Evolutionary conservation across 1,140 invertebrate species (phyloP).

Genomic region (Vanessa tameamea): DNA sequence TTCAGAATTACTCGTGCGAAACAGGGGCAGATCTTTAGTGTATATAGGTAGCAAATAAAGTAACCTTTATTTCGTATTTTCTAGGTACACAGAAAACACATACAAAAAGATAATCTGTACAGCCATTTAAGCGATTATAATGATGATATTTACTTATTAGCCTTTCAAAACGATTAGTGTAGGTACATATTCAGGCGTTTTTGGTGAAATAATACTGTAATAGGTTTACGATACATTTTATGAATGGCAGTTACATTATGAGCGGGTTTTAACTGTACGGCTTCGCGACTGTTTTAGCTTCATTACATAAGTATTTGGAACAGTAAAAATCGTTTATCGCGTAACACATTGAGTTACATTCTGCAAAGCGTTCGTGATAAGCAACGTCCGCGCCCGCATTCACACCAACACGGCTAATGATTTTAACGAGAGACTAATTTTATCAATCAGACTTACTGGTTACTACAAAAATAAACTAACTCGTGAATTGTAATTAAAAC

Average conservation of each 20-base stretch:
- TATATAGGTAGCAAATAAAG: too few relatives aligned
- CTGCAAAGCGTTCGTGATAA: slow-evolving; percentile 51
- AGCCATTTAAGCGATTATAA: background rate
- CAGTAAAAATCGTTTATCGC: slow-evolving; percentile 62
- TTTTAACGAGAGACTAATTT: slow-evolving; percentile 17
- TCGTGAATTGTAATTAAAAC: background rate
- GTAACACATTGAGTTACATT: slow-evolving; percentile 46
- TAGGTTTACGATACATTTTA: slow-evolving; percentile 19
- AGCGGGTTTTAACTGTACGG: slow-evolving; percentile 26
- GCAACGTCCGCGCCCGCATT: slow-evolving; percentile 48
- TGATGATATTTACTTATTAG: background rate
- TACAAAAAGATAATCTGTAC: too few relatives aligned
- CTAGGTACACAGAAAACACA: too few relatives aligned
- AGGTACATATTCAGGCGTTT: too few relatives aligned
- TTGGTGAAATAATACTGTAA: slow-evolving; percentile 12
- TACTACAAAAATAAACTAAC: background rate
- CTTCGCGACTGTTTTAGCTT: slow-evolving; percentile 38
- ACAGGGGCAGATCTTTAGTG: too few relatives aligned
- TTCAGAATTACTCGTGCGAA: too few relatives aligned
- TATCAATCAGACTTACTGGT: slow-evolving; percentile 2
- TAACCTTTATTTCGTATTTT: too few relatives aligned
- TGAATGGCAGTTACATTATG: slow-evolving; percentile 27
- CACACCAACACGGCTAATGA: slow-evolving; percentile 25
- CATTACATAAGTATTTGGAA: slow-evolving; percentile 63
- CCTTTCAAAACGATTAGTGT: background rate